Evolutionary conservation across 2,888 invertebrate species (phyloP), one percentile per base, ranked within the genome.

Genomic region (Hetaerina titia): DNA sequence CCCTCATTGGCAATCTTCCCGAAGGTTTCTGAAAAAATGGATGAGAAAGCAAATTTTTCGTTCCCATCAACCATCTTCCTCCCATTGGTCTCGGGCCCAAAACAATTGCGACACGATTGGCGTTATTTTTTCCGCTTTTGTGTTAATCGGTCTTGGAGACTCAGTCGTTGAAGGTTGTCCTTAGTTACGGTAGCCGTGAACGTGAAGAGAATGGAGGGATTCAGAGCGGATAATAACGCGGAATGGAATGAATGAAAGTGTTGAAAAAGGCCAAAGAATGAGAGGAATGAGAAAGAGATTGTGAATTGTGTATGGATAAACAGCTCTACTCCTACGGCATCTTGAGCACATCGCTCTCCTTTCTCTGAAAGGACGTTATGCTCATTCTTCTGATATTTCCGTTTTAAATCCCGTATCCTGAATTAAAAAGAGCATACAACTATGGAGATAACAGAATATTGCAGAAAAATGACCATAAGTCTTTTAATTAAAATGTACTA

Each of bases 21-120:
- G 11, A 25, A 31, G 13, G n/a, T 58, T 25, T 31, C n/a, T 19
- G 58, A 22, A 19, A 69, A 69, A 15, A 69, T 25, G 90, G 58
- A 58, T 60, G 90, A 90, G 90, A 60, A 9, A 64, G 90, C 63
- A 64, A 31, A 31, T 64, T 63, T 69, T 90, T 25, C 19, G 0
- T 31, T 90, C 64, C 45, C 64, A 31, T 90, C 90, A 25, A 90
- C 15, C 17, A 8, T 31, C 25, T n/a, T 90, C 63, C 45, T 63
- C 69, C 31, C 45, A 92, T 74, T 57, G 69, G 56, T 92, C 92
- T 17, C 92, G 69, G 45, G n/a, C 56, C 69, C 92, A 69, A 69
- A 92, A 92, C 92, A 92, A 74, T 69, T 56, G 92, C 92, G 56
- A 69, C 64, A 64, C 64, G 90, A 45, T n/a, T 25, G 31, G 64